phyloP scores from a whole-genome alignment of 2,113 vertebrate species.

The Microtus richardsoni region DNA sequence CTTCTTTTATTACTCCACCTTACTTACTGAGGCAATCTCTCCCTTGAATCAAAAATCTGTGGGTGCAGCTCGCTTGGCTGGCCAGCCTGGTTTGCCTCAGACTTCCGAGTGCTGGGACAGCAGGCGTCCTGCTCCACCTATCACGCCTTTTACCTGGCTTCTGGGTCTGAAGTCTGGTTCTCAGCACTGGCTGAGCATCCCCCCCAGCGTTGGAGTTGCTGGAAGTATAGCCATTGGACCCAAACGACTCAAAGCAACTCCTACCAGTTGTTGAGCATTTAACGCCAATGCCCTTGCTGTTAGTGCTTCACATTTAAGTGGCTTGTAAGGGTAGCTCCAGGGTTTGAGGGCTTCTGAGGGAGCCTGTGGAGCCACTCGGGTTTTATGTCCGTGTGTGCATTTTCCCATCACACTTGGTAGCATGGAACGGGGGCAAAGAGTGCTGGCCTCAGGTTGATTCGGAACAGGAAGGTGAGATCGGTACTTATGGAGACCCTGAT shows the following conservation, averaged over 20 bases:
- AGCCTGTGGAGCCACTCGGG: background rate
- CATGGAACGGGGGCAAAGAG: background rate
- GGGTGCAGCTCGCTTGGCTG: background rate
- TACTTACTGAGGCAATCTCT: background rate
- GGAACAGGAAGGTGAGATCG: background rate
- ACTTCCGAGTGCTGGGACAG: background rate
- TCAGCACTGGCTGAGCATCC: background rate
- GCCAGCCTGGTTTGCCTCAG: background rate
- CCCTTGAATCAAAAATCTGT: background rate
- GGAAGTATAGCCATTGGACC: background rate
- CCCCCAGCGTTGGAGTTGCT: background rate
- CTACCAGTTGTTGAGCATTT: background rate
- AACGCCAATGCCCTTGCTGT: background rate
- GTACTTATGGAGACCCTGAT: slow-evolving; percentile 30
- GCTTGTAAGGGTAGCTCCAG: background rate
- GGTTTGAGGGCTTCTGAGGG: background rate
- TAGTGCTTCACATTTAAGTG: background rate
- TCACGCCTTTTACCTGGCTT: background rate
- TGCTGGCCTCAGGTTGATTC: background rate
- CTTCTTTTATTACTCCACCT: background rate
- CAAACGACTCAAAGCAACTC: slow-evolving; percentile 24
- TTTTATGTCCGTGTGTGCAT: background rate
- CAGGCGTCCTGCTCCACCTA: background rate
- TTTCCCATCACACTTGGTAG: background rate
- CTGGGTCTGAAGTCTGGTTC: no score